Evolutionary conservation across 2,113 vertebrate species (phyloP).

Genomic region (Dolichallabes microphthalmus): DNA sequence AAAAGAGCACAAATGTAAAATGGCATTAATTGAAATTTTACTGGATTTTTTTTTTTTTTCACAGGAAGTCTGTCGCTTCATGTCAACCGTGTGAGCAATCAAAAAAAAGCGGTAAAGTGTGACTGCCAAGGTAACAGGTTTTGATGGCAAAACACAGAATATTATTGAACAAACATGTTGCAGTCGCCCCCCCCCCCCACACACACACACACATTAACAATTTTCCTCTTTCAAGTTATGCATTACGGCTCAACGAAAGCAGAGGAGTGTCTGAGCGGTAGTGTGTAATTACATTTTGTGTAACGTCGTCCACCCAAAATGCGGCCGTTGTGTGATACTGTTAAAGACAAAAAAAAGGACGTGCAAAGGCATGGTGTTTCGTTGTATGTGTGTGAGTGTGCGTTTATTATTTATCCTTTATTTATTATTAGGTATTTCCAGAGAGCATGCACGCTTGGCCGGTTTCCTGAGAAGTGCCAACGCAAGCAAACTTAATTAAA

Average conservation of each 20-base stretch:
- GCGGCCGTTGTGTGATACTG: not conserved
- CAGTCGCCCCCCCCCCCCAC: conserved; percentile 9
- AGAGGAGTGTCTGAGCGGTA: conserved; percentile 14
- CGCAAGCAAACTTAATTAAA: conserved; percentile 64
- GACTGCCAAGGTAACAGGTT: conserved; percentile 37
- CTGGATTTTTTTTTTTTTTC: not conserved
- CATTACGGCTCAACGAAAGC: conserved; percentile 26
- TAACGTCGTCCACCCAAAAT: conserved; percentile 15
- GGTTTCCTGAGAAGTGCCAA: conserved; percentile 37
- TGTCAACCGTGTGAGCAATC: not conserved
- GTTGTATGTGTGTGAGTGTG: not conserved
- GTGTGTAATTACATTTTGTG: conserved; percentile 46
- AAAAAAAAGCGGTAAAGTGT: conserved; percentile 3
- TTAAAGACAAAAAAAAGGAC: not conserved
- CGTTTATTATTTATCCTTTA: conserved; percentile 19
- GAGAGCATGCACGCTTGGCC: not conserved
- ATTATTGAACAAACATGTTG: conserved; percentile 25
- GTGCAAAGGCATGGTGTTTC: not conserved
- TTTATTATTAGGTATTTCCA: not conserved
- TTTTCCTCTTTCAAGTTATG: conserved; percentile 37
- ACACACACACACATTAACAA: conserved; percentile 11
- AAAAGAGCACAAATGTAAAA: not conserved
- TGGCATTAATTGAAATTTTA: not conserved
- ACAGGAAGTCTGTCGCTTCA: not conserved
- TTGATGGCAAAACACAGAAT: conserved; percentile 29